Conservation (phyloP, 1,140 invertebrate species). For the Idris sp. region DNA sequence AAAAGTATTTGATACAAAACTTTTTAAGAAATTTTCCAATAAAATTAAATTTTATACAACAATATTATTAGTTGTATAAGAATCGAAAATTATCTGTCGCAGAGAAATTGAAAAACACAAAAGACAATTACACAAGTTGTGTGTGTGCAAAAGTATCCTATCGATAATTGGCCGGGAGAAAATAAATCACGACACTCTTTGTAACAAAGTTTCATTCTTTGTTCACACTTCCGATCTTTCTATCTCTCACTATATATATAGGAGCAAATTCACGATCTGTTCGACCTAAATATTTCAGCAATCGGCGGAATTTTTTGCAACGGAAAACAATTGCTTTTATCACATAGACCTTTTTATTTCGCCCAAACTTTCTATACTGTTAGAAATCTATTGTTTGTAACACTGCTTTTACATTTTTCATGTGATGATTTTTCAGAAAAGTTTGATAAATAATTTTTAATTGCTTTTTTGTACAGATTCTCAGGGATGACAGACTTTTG, state of each 20-base stretch:
- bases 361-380: no score
- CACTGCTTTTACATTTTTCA: no score
- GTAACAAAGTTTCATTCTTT: conserved; percentile 48
- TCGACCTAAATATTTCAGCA: conserved; percentile 55
- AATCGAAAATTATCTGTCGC: no score
- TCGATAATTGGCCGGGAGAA: conserved; percentile 51
- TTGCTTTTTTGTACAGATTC: conserved; percentile 62
- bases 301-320: conserved; percentile 30
- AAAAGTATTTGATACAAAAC: no score
- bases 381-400: no score
- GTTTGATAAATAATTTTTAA: background rate
- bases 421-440: background rate
- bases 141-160: conserved; percentile 10
- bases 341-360: conserved; percentile 35
- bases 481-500: conserved; percentile 70
- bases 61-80: no score
- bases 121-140: conserved; percentile 1
- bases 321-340: conserved; percentile 32
- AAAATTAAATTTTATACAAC: no score
- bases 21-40: no score
- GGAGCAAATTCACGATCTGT: conserved; percentile 39
- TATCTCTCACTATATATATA: conserved; percentile 26
- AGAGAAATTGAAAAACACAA: background rate
- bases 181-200: conserved; percentile 58
- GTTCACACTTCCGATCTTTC: conserved; percentile 52